Conservation (phyloP, 1,140 invertebrate genomes). For the Drosophila rufa region DNA sequence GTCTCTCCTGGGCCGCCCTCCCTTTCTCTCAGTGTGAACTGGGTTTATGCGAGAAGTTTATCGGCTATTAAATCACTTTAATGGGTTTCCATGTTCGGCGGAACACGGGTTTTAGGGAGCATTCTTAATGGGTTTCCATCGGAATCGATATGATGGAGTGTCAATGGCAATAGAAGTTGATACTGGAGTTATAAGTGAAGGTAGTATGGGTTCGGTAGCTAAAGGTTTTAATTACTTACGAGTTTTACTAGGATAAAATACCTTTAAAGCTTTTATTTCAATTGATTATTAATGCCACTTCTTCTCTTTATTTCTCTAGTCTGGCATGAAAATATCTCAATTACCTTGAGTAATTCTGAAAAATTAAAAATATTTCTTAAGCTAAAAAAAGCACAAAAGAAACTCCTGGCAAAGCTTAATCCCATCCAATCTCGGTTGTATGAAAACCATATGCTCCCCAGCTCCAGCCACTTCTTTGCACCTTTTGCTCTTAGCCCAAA, state of each 20-base stretch:
- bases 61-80: conserved; percentile 79
- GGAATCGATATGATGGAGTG: conserved; percentile 25
- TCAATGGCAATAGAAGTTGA: conserved; percentile 22
- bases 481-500: conserved; percentile 31
- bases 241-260: not conserved
- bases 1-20: conserved; percentile 3
- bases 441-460: conserved; percentile 36
- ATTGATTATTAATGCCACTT: not conserved
- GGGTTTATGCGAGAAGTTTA: conserved; percentile 65
- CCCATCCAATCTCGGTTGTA: conserved; percentile 28
- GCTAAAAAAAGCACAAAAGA: not conserved
- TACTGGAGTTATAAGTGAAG: not conserved
- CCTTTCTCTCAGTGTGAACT: conserved; percentile 49
- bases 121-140: conserved; percentile 4
- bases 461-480: conserved; percentile 22
- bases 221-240: not conserved
- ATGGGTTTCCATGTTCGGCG: conserved; percentile 52
- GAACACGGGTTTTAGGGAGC: conserved; percentile 19
- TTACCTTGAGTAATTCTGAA: conserved; percentile 4
- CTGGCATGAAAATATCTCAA: not conserved
- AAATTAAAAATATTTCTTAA: conserved; percentile 27
- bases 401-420: conserved; percentile 35
- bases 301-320: no score
- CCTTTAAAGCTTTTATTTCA: not conserved
- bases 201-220: no score